These are phyloP conservation scores for Unio pictorum DNA, from an alignment of 2,888 invertebrate species.

Conservation along the genomic window DNA sequence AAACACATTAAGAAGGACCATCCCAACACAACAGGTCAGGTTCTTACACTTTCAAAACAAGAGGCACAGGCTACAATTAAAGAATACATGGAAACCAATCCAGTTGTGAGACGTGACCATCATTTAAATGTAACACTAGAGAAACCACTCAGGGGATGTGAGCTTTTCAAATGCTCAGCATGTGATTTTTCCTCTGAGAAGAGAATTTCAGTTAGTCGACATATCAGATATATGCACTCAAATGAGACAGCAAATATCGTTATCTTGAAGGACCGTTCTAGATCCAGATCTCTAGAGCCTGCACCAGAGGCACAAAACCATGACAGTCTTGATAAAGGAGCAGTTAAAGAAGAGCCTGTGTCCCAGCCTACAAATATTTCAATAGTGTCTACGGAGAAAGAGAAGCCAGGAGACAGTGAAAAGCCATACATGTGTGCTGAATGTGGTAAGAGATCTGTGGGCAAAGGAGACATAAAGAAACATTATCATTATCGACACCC, in stretches of 20 bases:
- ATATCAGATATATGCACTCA: constrained; percentile 79
- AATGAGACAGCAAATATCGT: constrained; percentile 47
- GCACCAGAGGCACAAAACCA: neutral
- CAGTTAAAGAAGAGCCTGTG: neutral
- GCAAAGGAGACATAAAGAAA: constrained; percentile 59
- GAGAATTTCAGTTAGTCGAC: constrained; percentile 97
- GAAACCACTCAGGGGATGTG: constrained; percentile 1
- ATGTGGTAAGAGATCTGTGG: constrained; percentile 56
- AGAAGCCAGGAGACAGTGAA: constrained; percentile 13
- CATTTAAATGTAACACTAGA: constrained; percentile 43
- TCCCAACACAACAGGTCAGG: constrained; percentile 44
- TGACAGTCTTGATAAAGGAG: no score
- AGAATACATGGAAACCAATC: constrained; percentile 56
- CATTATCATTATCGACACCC: constrained; percentile 64
- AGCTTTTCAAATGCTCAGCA: constrained; percentile 88
- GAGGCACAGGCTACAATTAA: constrained; percentile 65
- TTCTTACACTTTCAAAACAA: constrained; percentile 56
- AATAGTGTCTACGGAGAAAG: neutral
- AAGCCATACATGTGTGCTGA: constrained; percentile 60
- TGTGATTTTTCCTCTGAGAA: constrained; percentile 95
- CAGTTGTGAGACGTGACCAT: constrained; percentile 53
- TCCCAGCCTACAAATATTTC: neutral
- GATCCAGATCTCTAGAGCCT: constrained; percentile 1
- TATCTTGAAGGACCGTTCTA: constrained; percentile 6
- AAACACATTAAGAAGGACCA: constrained; percentile 67